A percentile compares a stretch with the other conserved stretches of the same genome.
These are phyloP conservation scores for Rhynchopsitta pachyrhyncha DNA, from an alignment of 2,113 vertebrate species.

Conservation along the genomic window DNA sequence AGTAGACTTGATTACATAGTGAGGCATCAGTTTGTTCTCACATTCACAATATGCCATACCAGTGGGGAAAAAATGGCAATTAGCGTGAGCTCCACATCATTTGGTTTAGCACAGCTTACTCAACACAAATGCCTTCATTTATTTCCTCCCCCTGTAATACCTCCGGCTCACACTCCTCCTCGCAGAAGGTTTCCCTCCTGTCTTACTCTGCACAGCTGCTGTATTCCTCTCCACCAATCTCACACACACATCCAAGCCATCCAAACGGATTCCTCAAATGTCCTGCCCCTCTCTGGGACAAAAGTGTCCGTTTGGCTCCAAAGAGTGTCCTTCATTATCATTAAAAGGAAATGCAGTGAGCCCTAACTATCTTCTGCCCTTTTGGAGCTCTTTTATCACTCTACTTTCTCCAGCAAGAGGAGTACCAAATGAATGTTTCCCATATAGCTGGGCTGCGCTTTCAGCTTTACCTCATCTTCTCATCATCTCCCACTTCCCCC, in stretches of 20 bases:
- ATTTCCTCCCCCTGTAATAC: neutral
- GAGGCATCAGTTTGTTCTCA: neutral
- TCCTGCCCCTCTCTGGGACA: neutral
- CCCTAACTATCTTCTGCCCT: neutral
- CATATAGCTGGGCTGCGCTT: rapidly evolving
- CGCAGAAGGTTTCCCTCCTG: neutral
- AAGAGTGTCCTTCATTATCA: neutral
- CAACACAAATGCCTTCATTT: conserved; percentile 3
- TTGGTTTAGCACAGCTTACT: conserved; percentile 20
- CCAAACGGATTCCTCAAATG: neutral
- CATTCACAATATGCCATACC: neutral
- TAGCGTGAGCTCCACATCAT: neutral
- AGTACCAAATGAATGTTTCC: neutral
- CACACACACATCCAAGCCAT: rapidly evolving
- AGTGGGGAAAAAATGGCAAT: neutral
- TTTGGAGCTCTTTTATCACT: neutral
- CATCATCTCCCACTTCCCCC: neutral
- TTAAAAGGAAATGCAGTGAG: neutral
- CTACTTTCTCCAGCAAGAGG: neutral
- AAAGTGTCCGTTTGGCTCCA: neutral
- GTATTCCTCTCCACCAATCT: neutral
- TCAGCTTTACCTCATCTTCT: neutral
- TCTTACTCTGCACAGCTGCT: neutral
- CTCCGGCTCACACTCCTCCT: neutral
- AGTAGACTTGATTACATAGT: neutral